Evolutionary conservation across 2,797 vertebrate genomes (phyloP).

Genomic region (Tragelaphus eurycerus): DNA sequence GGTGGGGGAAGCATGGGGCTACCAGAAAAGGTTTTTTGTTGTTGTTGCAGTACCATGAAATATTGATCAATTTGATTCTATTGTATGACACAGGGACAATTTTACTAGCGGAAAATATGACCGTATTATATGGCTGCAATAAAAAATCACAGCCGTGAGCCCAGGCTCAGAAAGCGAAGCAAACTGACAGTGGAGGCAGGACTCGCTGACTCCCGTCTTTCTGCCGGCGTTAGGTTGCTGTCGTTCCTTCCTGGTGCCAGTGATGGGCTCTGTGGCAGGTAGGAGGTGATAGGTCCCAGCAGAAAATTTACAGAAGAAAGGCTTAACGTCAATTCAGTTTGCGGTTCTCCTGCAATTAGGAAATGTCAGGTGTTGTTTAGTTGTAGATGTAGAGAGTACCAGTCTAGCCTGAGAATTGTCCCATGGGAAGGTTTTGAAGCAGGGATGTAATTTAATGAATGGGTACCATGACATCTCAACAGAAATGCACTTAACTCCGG

Average conservation of each 20-base stretch:
- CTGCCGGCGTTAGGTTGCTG: neutral
- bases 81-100: constrained; percentile 69
- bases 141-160: constrained; percentile 44
- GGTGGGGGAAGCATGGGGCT: neutral
- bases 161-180: neutral
- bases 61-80: constrained; percentile 71
- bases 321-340: neutral
- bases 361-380: neutral
- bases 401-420: neutral
- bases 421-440: neutral
- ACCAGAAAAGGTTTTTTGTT: neutral
- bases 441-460: neutral
- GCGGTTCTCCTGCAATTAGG: neutral
- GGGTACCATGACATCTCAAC: fast-evolving
- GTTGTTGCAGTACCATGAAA: constrained; percentile 47
- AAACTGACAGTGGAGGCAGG: neutral
- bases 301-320: neutral
- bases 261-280: neutral
- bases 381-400: neutral
- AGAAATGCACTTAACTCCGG: neutral
- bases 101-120: constrained; percentile 73
- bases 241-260: neutral
- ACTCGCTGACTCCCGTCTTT: fast-evolving
- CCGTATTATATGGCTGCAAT: constrained; percentile 15
- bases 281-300: neutral